phyloP scores from a whole-genome alignment of 2,113 vertebrate genomes.

The Astatotilapia flaviijosephi region DNA sequence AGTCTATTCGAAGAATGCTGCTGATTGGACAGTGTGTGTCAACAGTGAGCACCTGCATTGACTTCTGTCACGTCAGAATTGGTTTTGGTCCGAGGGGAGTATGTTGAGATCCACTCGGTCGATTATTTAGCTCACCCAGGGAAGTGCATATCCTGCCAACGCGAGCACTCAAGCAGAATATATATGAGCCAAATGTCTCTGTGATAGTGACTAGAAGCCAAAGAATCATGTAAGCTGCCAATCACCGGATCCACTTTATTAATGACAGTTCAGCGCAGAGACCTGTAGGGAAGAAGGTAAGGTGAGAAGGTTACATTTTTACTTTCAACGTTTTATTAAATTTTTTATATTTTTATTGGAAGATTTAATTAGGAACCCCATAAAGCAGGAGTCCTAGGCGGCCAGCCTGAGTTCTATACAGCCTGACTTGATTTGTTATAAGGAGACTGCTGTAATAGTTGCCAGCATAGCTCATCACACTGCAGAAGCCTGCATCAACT shows the following conservation, averaged over 20 bases:
- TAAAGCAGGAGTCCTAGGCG: neutral
- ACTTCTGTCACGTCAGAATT: conserved; percentile 29
- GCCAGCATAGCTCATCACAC: neutral
- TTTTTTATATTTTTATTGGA: neutral
- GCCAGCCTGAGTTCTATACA: neutral
- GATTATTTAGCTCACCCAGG: conserved; percentile 20
- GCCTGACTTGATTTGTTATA: neutral
- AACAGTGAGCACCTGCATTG: conserved; percentile 29
- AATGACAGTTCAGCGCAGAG: neutral
- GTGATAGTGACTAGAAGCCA: neutral
- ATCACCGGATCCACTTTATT: neutral
- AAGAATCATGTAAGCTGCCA: neutral
- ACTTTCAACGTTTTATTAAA: neutral
- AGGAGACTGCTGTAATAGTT: neutral
- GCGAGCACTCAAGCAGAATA: neutral
- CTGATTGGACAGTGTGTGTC: conserved; percentile 15
- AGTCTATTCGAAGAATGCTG: neutral
- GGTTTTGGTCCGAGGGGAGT: conserved; percentile 7
- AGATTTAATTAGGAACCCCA: neutral
- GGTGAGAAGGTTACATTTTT: neutral
- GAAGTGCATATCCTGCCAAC: neutral
- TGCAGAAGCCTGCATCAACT: neutral
- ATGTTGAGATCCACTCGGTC: conserved; percentile 5
- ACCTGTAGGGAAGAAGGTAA: neutral
- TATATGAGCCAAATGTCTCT: neutral